phyloP scores from a whole-genome alignment of 2,797 vertebrate species.

The Glossophaga mutica region DNA sequence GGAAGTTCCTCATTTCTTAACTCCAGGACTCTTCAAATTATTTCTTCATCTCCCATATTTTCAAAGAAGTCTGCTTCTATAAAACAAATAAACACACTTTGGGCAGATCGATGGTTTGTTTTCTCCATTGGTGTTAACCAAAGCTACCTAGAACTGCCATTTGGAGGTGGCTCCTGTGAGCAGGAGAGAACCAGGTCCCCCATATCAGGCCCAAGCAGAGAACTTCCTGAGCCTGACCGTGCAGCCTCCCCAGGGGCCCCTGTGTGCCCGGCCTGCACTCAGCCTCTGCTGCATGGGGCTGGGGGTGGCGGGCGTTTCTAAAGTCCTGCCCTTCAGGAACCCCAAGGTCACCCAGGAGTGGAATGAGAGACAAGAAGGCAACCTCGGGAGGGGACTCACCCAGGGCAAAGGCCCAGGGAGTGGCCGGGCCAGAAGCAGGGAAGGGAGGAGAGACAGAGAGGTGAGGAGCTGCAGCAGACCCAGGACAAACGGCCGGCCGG shows the following conservation, averaged over 20 bases:
- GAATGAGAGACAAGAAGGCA: neutral
- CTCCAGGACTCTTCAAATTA: neutral
- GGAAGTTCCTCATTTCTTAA: neutral
- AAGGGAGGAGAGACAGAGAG: neutral
- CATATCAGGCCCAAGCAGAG: fast-evolving
- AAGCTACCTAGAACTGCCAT: neutral
- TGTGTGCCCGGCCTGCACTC: neutral
- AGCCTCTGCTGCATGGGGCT: neutral
- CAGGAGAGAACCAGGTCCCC: neutral
- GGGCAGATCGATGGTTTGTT: neutral
- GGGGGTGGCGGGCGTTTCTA: neutral
- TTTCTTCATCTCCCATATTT: neutral
- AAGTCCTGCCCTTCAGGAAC: neutral
- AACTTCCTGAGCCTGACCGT: neutral
- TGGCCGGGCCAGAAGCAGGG: neutral
- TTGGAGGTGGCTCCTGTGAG: neutral
- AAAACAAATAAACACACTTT: neutral
- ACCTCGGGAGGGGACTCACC: neutral
- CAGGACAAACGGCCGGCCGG: fast-evolving
- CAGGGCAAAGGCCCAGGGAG: neutral
- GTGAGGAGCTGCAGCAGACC: neutral
- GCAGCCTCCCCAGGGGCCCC: neutral
- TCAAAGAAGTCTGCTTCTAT: neutral
- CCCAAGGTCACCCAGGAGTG: neutral
- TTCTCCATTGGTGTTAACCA: neutral